Evolutionary conservation across 2,113 vertebrate species (phyloP), one percentile per base, ranked within the genome.

Genomic region (Proteles cristata): DNA sequence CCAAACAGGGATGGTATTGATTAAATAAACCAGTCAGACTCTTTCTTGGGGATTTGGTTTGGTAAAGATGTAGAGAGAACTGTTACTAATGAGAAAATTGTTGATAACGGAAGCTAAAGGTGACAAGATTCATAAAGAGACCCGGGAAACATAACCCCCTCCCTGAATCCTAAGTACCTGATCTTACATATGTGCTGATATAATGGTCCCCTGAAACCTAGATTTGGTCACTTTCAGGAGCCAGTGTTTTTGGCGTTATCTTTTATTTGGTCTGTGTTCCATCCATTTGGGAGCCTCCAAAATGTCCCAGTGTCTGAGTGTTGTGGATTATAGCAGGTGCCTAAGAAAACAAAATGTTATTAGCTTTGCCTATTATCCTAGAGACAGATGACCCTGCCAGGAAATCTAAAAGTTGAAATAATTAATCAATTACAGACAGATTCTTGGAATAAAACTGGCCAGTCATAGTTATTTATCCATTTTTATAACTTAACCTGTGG

Each of bases 251-350:
- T 73, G 77, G 31, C 26, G 11, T 84, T 93, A 58, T 53, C 53
- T 84, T 96, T 86, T 86, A 45, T 68, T 86, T 95, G 66, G 16
- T 58, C 79, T 77, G 25, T 45, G 58, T 96, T 71, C 66, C 69
- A 9, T 66, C 63, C n/a, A 90, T 28, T 74, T 65, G 80, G 76
- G 61, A 84, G 21, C 14, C 71, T 55, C 68, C 23, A 55, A 90
- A 88, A 65, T 80, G 35, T 69, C 88, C 61, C 69, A 10, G 28
- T 74, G 1, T n/a, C 21, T 76, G 39, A 35, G 73, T 83, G 5
- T 16, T 84, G 63, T 43, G 48, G 31, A n/a, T 79, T 80, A 1
- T 76, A 80, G 11, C 53, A 86, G 19, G 39, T 79, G 7, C 17
- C 53, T 63, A 73, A 68, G 71, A 83, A 88, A 93, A 66, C 26